Evolutionary conservation across 2,113 vertebrate species (phyloP).

Genomic region (Oncorhynchus tshawytscha): DNA sequence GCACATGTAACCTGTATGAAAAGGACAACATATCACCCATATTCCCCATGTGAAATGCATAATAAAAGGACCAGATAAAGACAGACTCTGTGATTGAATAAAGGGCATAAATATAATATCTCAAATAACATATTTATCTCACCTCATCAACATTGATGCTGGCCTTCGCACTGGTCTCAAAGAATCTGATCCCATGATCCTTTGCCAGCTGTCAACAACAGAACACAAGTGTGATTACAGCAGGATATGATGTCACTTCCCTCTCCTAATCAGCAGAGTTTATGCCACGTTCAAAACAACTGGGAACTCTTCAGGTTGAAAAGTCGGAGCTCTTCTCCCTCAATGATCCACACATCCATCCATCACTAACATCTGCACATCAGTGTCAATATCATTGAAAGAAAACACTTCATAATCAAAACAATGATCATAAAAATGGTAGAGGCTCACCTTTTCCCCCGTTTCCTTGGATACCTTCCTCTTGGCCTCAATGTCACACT

Average conservation of each 20-base stretch:
- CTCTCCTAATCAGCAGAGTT: conserved; percentile 37
- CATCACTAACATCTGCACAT: too few relatives aligned
- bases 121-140: conserved; percentile 19
- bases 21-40: too few relatives aligned
- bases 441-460: conserved; percentile 80
- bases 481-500: conserved; percentile 89
- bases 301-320: too few relatives aligned
- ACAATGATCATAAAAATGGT: not conserved
- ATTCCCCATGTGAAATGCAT: not conserved
- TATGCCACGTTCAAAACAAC: too few relatives aligned
- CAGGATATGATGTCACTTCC: conserved; percentile 32
- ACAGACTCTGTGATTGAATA: not conserved
- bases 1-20: too few relatives aligned
- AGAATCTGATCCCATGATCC: conserved; percentile 90
- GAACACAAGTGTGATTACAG: conserved; percentile 24
- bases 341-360: too few relatives aligned
- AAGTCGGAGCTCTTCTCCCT: too few relatives aligned
- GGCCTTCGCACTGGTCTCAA: conserved; percentile 90
- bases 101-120: not conserved
- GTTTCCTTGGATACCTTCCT: conserved; percentile 84
- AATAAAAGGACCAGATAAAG: not conserved
- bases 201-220: conserved; percentile 78
- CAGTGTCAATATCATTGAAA: not conserved
- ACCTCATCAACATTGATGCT: conserved; percentile 80
- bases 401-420: not conserved